Evolutionary conservation across 2,888 invertebrate genomes (phyloP).

Genomic region (Tinea pellionella): DNA sequence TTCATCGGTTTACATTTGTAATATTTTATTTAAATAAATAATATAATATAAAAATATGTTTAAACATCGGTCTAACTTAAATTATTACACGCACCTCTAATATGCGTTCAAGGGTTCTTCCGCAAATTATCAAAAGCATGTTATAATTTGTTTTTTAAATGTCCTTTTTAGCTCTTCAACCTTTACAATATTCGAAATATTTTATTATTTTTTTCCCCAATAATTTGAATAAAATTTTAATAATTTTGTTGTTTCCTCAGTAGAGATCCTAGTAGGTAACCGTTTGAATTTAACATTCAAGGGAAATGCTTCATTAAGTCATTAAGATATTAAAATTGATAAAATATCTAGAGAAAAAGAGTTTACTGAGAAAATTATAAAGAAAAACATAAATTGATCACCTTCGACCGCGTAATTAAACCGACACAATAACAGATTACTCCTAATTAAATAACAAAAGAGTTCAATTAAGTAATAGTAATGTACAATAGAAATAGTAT

Average conservation of each 20-base stretch:
- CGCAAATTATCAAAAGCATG: slow-evolving; percentile 11
- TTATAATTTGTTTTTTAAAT: not conserved
- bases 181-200: too few species aligned
- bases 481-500: too few species aligned
- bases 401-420: not conserved
- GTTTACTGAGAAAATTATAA: not conserved
- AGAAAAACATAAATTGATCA: not conserved
- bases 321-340: too few species aligned
- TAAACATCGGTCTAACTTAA: not conserved
- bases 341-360: not conserved
- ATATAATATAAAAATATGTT: not conserved
- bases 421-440: not conserved
- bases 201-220: not conserved
- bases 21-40: too few species aligned
- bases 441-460: not conserved
- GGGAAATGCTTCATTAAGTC: too few species aligned
- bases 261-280: too few species aligned
- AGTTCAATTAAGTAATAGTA: not conserved
- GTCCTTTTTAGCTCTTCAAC: not conserved
- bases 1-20: too few species aligned
- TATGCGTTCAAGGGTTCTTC: slow-evolving; percentile 7
- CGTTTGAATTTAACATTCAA: too few species aligned
- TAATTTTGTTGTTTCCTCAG: not conserved
- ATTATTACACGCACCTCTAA: not conserved
- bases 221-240: not conserved